A percentile compares a stretch with the other conserved stretches of the same genome.
These are phyloP conservation scores for Caenorhabditis sp. DNA, from an alignment of 2,888 invertebrate genomes.

Conservation along the genomic window DNA sequence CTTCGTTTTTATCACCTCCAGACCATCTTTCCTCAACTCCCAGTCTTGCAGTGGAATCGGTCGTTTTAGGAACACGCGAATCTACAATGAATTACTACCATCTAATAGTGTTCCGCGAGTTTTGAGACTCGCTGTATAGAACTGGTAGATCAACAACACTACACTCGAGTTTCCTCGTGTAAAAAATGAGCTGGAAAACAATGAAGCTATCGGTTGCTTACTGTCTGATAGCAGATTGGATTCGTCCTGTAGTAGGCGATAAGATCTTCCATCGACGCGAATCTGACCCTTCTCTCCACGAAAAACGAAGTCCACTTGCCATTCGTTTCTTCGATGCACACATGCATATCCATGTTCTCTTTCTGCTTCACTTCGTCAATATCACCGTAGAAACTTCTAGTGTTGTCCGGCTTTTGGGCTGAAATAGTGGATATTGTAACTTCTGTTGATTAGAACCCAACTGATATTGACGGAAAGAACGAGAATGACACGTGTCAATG, in stretches of 20 bases:
- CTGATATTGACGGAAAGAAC: slow-evolving; percentile 54
- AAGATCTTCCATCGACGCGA: slow-evolving; percentile 45
- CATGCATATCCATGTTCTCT: slow-evolving; percentile 53
- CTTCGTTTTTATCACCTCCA: slow-evolving; percentile 42
- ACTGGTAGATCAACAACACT: too few relatives aligned
- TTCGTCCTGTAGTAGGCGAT: slow-evolving; percentile 39
- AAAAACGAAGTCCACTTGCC: slow-evolving; percentile 54
- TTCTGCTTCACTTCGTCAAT: slow-evolving; percentile 43
- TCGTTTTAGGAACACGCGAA: slow-evolving; percentile 23
- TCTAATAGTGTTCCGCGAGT: slow-evolving; percentile 2
- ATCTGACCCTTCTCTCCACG: slow-evolving; percentile 47
- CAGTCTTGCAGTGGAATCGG: slow-evolving; percentile 40
- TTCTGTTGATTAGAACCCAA: background rate
- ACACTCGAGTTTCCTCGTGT: too few relatives aligned
- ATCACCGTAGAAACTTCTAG: slow-evolving; percentile 37
- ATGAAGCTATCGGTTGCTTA: background rate
- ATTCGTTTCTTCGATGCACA: slow-evolving; percentile 41
- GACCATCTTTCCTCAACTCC: slow-evolving; percentile 43
- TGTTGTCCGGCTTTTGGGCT: slow-evolving; percentile 23
- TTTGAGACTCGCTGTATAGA: too few relatives aligned
- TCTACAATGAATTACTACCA: too few relatives aligned
- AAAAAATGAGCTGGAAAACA: too few relatives aligned
- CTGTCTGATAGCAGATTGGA: slow-evolving; percentile 33
- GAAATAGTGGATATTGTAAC: background rate
- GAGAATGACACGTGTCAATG: slow-evolving; percentile 43